These are phyloP conservation scores for Sericinus montela DNA, from an alignment of 2,888 invertebrate genomes.

Conservation along the genomic window DNA sequence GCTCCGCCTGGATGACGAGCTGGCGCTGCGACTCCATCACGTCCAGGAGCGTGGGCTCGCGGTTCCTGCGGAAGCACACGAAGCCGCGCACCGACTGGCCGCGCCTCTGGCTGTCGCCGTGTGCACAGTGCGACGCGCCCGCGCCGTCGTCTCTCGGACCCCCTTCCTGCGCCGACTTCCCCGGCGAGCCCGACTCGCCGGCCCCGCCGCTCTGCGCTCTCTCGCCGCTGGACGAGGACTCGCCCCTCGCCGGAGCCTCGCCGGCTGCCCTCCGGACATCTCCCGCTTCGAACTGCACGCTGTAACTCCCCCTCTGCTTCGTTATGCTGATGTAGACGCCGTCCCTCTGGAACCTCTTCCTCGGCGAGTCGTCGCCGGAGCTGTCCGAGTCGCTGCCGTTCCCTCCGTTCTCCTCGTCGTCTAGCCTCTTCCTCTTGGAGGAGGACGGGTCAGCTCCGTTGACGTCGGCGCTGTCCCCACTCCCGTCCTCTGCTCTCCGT, in stretches of 20 bases:
- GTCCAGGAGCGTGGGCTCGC: conserved; percentile 25
- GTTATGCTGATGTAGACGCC: neutral
- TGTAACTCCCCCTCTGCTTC: neutral
- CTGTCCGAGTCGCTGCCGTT: neutral
- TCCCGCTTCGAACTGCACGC: neutral
- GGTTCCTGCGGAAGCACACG: conserved; percentile 27
- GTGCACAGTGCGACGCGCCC: conserved; percentile 17
- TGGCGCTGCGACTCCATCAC: neutral
- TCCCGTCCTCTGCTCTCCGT: conserved; percentile 1
- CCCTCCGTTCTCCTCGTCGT: neutral
- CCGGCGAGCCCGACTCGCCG: too few relatives aligned
- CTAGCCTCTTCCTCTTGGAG: conserved; percentile 1
- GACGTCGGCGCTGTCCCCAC: neutral
- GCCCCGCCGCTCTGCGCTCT: too few relatives aligned
- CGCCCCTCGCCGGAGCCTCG: too few relatives aligned
- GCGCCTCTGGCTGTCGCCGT: neutral
- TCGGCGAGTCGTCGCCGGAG: neutral
- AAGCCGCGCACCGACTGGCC: neutral
- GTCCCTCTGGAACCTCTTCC: neutral
- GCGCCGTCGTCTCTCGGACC: conserved; percentile 23
- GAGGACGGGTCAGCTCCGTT: neutral
- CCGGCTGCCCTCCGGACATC: too few relatives aligned
- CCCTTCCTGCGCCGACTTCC: too few relatives aligned
- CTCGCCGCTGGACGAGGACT: too few relatives aligned
- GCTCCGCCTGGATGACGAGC: conserved; percentile 22